Base-by-base conservation (phyloP, 1,140 invertebrate species). In the Sitodiplosis mosellana region DNA sequence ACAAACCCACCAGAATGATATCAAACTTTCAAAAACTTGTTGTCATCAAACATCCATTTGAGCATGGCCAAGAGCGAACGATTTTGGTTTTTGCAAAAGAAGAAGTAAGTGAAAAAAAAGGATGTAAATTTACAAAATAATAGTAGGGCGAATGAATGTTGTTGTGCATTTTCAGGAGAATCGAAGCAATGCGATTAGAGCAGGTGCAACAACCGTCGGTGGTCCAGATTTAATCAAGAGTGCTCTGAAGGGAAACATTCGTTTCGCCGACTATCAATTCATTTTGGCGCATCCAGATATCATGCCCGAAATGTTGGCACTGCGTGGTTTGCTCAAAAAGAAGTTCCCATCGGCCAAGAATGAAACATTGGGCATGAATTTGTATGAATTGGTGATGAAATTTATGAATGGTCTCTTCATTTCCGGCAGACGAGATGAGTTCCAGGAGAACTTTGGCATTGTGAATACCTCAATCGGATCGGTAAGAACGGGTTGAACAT, bases 221-320 rank as follows among this genome's bases (percentile, higher is more conserved):
- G 79, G 79, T 21, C 56, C 66, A 19, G 78, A 84, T 41, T 54
- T 86, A 27, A 75, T 88, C 33, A 83, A 80, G 64, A 69, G 75
- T 48, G 78, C 87, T 55, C 78, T 81, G 65, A 75, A 66, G 55
- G 85, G 84, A 33, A 66, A 75, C 52, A 56, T 87, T 15, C 63
- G 71, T 41, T 51, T 80, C 5, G 61, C 70, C n/a, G 81, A 88
- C 48, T 89, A 77, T 61, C 73, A 85, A 53, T 77, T 69, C 57
- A 56, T 85, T 2, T 62, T 89, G 34, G 79, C 82, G 5, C 81
- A 87, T 69, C 76, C 81, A 4, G 75, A 79, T 56, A 83, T 89
- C 49, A 58, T 88, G 48, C 70, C 81, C 0, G 84, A 89, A 43
- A 58, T 89, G 22, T 69, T 83, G 2, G 65, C 71, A 0, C 68